Evolutionary conservation across 2,888 invertebrate species (phyloP), one percentile per base, ranked within the genome.

Genomic region (Pristionchus entomophagus): DNA sequence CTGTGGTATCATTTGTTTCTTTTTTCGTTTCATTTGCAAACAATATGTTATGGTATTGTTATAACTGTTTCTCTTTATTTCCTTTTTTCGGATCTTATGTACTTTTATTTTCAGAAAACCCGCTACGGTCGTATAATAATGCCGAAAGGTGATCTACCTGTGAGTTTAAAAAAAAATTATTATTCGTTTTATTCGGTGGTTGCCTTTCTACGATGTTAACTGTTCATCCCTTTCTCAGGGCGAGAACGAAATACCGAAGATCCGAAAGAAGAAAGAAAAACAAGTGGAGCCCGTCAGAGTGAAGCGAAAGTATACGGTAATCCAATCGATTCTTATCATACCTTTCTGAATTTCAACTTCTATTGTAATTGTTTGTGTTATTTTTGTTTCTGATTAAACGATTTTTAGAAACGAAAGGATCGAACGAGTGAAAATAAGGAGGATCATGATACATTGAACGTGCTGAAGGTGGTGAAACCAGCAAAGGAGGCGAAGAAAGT

Each of bases 231-330:
- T 73, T 22, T 14, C 45, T 45, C 38, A 73, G 73, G 73, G 73
- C 6, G 73, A 73, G 19, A 26, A 41, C 6, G 12, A 41, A 41
- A n/a, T 73, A 26, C 73, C 73, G 26, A 73, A 73, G 41, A 41
- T 3, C n/a, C 73, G 73, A 2, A 73, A 6, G 41, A 73, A 73
- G 26, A 73, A 73, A 35, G 38, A 35, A 22, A 41, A 73, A 26
- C 38, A 35, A 45, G 41, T 35, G 32, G 73, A 73, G 73, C 73
- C 73, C 2, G 19, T 45, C 26, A 38, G 17, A 10, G 32, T 41
- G 41, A 73, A 73, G 73, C 38, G 73, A 38, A 73, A 73, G 73
- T 73, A 73, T 73, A 73, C 73, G 45, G 73, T 73, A 73, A 35
- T 8, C 19, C 35, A 4, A 35, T 22, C 17, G 65, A 35, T 65